Evolutionary conservation across 2,797 vertebrate genomes (phyloP), one percentile per base, ranked within the genome.

Genomic region (Kryptolebias ocellatus): DNA sequence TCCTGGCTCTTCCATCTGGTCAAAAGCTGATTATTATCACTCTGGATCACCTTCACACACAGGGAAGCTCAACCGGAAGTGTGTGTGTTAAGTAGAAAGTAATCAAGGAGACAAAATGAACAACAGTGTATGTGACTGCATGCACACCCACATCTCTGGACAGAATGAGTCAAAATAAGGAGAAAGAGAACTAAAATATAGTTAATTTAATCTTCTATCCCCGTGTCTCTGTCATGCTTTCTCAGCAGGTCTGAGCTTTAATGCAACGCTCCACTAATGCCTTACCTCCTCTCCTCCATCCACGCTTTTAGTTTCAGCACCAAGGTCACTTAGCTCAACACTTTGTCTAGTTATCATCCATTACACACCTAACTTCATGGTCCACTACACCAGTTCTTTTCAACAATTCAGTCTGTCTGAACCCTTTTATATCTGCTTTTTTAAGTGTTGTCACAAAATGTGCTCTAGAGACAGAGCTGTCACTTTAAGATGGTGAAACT

Each of bases 21-120:
- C 76, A 76, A 39, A 74, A 68, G 72, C 77, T 69, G 87, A 87
- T 86, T 57, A 4, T 79, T 79, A 86, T 90, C 82, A 2, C 27
- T 64, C 4, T 53, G 57, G 71, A 78, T 91, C 84, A 86, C 86
- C 86, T 92, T 90, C 85, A 88, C 70, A 45, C 50, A 68, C 16
- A 39, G 44, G 2, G 4, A 0, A 27, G 51, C 34, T 77, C 60
- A 69, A 67, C 70, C 72, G 64, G 53, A 68, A 62, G 29, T 20
- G 46, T 18, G 17, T 51, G 64, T 77, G 24, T 63, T 24, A 6
- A 66, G 55, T 0, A 12, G 52, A 16, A n/a, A 52, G 10, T 16
- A 49, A 29, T 24, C 1, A 4, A 24, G 29, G 15, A 5, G 15
- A 37, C 3, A 57, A 27, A 20, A 44, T 4, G 1, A 5, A 1